Percentiles rank a stretch among this genome's conserved stretches.
Conservation (phyloP, 2,113 vertebrate genomes). For the Gymnorhina tibicen region DNA sequence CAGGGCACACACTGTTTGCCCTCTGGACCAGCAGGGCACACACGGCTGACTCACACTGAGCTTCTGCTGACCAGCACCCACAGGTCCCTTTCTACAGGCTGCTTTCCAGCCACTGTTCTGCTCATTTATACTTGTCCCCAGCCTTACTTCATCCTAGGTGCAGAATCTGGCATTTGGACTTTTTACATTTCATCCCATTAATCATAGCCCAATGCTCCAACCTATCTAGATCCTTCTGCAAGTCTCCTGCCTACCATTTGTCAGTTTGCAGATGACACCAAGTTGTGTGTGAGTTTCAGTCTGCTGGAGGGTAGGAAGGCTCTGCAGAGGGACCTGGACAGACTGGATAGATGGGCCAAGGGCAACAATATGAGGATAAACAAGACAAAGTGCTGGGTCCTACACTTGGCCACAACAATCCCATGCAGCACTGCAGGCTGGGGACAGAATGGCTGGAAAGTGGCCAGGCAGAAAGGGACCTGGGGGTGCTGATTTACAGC, state of each 20-base stretch:
- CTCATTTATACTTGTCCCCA: accelerated
- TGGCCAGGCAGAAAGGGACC: neutral
- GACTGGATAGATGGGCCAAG: neutral
- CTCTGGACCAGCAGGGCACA: too few relatives aligned
- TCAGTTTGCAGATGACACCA: neutral
- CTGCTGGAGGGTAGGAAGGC: neutral
- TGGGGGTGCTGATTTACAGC: neutral
- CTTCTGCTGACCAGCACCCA: neutral
- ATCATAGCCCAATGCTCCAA: neutral
- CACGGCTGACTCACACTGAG: neutral
- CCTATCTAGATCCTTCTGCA: neutral
- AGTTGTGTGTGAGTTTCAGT: neutral
- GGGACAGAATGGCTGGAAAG: neutral
- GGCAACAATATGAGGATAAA: neutral
- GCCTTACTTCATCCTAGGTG: neutral
- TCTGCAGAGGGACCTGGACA: neutral
- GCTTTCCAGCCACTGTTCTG: neutral
- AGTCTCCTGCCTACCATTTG: neutral
- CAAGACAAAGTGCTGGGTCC: accelerated
- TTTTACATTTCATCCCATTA: neutral
- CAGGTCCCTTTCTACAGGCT: neutral
- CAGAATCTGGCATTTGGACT: neutral
- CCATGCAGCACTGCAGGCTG: neutral
- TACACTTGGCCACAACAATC: neutral
- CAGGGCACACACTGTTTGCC: too few relatives aligned